Percentiles rank a stretch among this genome's conserved stretches.
Conservation (phyloP, 2,888 invertebrate species). For the Microctonus brassicae region DNA sequence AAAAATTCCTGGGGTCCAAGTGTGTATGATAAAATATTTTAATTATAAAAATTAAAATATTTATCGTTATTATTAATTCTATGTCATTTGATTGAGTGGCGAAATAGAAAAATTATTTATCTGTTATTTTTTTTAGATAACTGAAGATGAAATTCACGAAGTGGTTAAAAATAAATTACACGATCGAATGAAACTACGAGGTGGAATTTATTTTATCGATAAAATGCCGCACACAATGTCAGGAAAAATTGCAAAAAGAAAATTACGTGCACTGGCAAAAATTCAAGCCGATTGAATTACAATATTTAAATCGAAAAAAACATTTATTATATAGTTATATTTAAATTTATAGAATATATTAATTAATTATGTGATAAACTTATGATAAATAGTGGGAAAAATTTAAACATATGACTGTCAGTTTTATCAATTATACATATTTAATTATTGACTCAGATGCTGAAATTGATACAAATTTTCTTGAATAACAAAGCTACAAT, state of each 20-base stretch:
- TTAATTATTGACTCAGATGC: too few species aligned
- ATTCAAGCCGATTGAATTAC: not conserved
- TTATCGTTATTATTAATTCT: not conserved
- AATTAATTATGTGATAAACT: too few species aligned
- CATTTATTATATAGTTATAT: too few species aligned
- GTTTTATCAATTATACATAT: too few species aligned
- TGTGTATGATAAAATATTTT: conserved; percentile 42
- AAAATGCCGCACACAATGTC: conserved; percentile 55
- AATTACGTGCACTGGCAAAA: conserved; percentile 51
- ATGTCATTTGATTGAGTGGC: not conserved
- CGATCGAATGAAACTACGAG: conserved; percentile 54
- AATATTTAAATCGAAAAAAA: not conserved
- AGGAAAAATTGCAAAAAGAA: conserved; percentile 48
- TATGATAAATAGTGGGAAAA: too few species aligned
- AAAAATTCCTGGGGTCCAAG: conserved; percentile 44
- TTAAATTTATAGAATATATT: too few species aligned
- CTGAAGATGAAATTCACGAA: conserved; percentile 54
- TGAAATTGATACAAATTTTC: too few species aligned
- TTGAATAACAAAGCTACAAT: too few species aligned
- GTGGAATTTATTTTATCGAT: conserved; percentile 57
- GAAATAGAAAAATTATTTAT: not conserved
- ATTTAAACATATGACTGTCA: too few species aligned
- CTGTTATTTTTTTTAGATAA: conserved; percentile 50
- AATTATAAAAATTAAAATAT: too few species aligned
- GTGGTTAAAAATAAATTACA: conserved; percentile 49